phyloP scores from a whole-genome alignment of 1,140 invertebrate species.

The Coptotermes formosanus region DNA sequence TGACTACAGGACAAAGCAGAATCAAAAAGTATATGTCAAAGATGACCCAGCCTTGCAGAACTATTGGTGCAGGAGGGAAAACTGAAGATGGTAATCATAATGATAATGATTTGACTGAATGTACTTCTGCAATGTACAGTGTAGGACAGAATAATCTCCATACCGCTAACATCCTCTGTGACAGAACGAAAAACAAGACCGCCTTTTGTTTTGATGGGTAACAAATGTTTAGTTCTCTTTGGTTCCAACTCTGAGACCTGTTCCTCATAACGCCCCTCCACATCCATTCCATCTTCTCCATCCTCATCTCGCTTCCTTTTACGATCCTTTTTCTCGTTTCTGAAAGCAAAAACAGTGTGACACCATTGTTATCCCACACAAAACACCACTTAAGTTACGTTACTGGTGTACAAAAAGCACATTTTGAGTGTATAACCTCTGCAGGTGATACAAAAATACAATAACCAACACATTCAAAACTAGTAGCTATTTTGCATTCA shows the following conservation, averaged over 20 bases:
- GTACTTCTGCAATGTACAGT: no score
- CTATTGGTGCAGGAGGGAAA: no score
- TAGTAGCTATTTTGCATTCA: no score
- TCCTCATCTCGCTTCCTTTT: not conserved
- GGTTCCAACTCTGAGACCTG: not conserved
- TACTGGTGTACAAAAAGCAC: no score
- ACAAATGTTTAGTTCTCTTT: slow-evolving; percentile 23
- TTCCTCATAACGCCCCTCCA: slow-evolving; percentile 27
- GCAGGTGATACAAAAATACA: no score
- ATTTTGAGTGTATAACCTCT: no score
- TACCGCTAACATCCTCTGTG: not conserved
- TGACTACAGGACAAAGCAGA: no score
- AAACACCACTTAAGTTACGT: not conserved
- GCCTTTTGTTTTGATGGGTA: slow-evolving; percentile 29
- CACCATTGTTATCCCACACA: not conserved
- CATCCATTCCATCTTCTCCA: not conserved
- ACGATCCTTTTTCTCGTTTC: slow-evolving; percentile 3
- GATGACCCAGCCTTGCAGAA: no score
- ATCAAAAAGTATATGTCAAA: no score
- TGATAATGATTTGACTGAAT: no score
- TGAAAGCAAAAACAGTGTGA: not conserved
- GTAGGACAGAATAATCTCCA: not conserved
- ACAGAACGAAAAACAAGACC: not conserved
- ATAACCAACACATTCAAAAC: no score
- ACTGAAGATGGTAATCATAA: no score